Evolutionary conservation across 2,113 vertebrate genomes (phyloP).

Genomic region (Paramisgurnus dabryanus): DNA sequence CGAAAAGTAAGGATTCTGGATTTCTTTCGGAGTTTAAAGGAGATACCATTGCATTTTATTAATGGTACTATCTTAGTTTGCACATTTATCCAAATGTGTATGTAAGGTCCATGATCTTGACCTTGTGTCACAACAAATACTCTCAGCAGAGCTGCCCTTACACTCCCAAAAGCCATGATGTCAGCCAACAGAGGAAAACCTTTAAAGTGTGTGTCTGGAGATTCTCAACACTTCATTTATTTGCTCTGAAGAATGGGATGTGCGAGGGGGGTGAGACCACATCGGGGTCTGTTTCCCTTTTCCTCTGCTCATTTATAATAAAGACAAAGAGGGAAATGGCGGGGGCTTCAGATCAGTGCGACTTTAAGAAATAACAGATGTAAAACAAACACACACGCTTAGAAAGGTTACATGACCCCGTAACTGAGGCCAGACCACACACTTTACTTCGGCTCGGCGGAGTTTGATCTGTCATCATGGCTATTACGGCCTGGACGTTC

Average conservation of each 20-base stretch:
- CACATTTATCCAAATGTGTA: no score
- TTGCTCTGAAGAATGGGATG: not conserved
- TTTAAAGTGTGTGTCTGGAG: conserved; percentile 32
- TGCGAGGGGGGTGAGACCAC: not conserved
- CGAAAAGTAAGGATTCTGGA: not conserved
- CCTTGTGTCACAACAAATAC: not conserved
- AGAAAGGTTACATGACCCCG: conserved; percentile 10
- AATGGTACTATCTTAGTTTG: no score
- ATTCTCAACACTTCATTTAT: conserved; percentile 35
- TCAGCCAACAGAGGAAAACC: conserved; percentile 23
- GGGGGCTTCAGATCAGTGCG: not conserved
- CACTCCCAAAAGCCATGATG: conserved; percentile 18
- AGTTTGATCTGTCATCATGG: conserved; percentile 25
- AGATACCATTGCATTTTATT: no score
- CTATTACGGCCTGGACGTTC: not conserved
- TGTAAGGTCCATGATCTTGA: no score
- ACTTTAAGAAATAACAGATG: conserved; percentile 22
- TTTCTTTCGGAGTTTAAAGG: no score
- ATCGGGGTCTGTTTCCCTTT: conserved; percentile 21
- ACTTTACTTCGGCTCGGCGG: conserved; percentile 14
- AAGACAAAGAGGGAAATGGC: not conserved
- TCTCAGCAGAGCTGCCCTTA: conserved; percentile 9
- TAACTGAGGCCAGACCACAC: conserved; percentile 28
- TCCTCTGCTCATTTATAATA: conserved; percentile 22
- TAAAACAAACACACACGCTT: not conserved